These are phyloP conservation scores for Arctia plantaginis DNA, from an alignment of 2,888 invertebrate genomes.

Conservation along the genomic window DNA sequence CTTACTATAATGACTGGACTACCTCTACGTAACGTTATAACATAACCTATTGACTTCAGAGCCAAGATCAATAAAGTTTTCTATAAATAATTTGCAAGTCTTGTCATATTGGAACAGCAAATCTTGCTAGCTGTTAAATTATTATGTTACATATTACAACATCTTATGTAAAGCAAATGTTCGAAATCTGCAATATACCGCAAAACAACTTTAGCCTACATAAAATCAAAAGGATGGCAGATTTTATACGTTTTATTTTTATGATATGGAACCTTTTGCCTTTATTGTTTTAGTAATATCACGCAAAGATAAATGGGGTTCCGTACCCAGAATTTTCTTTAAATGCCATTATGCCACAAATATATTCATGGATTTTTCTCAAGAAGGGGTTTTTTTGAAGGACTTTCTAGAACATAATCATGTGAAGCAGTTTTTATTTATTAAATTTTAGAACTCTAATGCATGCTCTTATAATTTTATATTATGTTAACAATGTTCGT, in stretches of 20 bases:
- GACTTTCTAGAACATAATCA: background rate
- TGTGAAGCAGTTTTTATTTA: too few species aligned
- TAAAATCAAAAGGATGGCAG: slow-evolving; percentile 53
- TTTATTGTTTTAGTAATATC: slow-evolving; percentile 57
- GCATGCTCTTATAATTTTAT: background rate
- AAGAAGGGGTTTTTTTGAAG: background rate
- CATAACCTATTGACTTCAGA: background rate
- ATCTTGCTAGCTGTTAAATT: background rate
- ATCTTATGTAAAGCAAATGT: background rate
- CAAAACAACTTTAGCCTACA: slow-evolving; percentile 32
- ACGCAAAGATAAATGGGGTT: slow-evolving; percentile 46
- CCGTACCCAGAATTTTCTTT: slow-evolving; percentile 14
- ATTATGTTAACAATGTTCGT: background rate
- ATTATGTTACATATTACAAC: background rate
- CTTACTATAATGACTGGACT: too few species aligned
- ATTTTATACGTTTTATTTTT: slow-evolving; percentile 52
- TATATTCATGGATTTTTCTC: background rate
- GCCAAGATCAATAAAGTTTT: background rate
- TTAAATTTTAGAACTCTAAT: background rate
- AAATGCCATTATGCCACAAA: slow-evolving; percentile 15
- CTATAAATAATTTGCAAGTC: background rate
- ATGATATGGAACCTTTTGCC: slow-evolving; percentile 45
- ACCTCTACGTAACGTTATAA: too few species aligned
- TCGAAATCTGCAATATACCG: slow-evolving; percentile 21
- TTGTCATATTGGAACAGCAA: background rate